Percentiles rank a stretch among this genome's conserved stretches.
Evolutionary conservation across 2,113 vertebrate genomes (phyloP).

Genomic region (Cochlearius cochlearius): DNA sequence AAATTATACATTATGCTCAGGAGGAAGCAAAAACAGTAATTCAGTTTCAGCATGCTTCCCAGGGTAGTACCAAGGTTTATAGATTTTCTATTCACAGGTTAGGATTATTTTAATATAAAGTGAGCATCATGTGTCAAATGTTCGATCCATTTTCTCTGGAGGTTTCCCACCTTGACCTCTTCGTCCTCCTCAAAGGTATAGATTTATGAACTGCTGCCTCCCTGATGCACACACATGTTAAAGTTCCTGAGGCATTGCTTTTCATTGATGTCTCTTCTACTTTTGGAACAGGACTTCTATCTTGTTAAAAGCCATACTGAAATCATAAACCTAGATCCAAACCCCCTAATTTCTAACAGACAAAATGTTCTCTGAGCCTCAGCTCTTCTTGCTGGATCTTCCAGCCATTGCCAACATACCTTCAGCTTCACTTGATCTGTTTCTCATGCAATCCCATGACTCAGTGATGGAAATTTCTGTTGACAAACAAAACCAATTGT

Average conservation of each 20-base stretch:
- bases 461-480: neutral
- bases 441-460: neutral
- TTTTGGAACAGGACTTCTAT: neutral
- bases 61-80: neutral
- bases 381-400: neutral
- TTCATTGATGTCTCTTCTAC: neutral
- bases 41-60: neutral
- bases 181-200: neutral
- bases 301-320: neutral
- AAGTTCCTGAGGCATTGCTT: neutral
- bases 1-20: neutral
- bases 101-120: neutral
- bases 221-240: neutral
- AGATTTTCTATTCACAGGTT: neutral
- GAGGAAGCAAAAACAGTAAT: neutral
- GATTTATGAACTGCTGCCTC: neutral
- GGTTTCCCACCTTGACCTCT: neutral
- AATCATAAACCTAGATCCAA: neutral
- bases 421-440: neutral
- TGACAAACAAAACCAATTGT: neutral
- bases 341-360: neutral
- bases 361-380: neutral
- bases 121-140: accelerated
- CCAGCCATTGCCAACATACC: neutral
- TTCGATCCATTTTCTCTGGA: neutral